Base-by-base conservation (phyloP, 2,888 invertebrate genomes). In the Pristionchus maxplancki region DNA sequence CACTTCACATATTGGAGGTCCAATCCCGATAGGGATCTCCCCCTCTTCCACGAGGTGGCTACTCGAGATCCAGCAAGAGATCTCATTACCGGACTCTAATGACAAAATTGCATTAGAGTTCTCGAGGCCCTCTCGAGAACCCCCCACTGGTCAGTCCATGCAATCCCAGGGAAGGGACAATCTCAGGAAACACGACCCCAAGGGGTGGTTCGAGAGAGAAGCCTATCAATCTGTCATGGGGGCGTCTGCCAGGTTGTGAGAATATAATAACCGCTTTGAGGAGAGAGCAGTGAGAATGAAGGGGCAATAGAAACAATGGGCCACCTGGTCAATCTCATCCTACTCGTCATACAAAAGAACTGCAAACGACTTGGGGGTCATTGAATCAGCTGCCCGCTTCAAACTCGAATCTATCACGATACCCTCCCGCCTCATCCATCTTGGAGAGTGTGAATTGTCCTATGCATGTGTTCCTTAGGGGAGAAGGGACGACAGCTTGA, bases 251-350 rank as follows among this genome's bases (percentile, higher is more conserved):
- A 44, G 40, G 78, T 78, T 78, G 40, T 78, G 78, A 44, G 44
- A 37, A 34, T 71, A 71, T 78, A 78, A 78, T 78, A 44, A 78
- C 44, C n/a, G 78, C 78, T 28, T 78, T 78, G 44, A 44, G 40
- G 20, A 13, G 78, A 28, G 40, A 8, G 11, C 37, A 40, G 34
- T 17, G 74, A 44, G 44, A 37, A 17, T 34, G 67, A 34, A 71
- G 71, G 71, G 71, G 71, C 71, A 78, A 78, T 78, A 78, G 78
- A 78, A 78, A 78, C 78, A 78, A 78, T 78, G 44, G 78, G 44
- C 78, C 78, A 78, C 78, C 78, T 78, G 78, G 24, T 15, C 78
- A 28, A 24, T 28, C 44, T n/a, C 78, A 48, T 48, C 78, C 44
- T 78, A 6, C 58, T n/a, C 78, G n/a, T 78, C 78, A 78, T 78